A percentile compares a stretch with the other conserved stretches of the same genome.
These are phyloP conservation scores for Cyprinodon tularosa DNA, from an alignment of 2,113 vertebrate genomes.

Conservation along the genomic window DNA sequence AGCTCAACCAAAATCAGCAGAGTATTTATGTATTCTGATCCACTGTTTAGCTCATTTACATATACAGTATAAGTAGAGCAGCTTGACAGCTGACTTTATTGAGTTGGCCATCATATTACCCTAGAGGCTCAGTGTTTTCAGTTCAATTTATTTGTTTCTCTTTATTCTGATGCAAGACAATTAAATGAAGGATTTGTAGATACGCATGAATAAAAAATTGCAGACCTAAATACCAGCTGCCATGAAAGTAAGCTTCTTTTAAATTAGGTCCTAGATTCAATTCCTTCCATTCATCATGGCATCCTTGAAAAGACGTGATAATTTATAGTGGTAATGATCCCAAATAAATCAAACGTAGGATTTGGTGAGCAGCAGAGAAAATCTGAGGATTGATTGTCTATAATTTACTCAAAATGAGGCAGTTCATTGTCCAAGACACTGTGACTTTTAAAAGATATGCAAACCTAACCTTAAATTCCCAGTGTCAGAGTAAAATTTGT, in stretches of 20 bases:
- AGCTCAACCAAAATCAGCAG: not conserved
- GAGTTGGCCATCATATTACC: slow-evolving; percentile 42
- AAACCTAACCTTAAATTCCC: not conserved
- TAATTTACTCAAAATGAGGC: slow-evolving; percentile 5
- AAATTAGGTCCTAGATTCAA: slow-evolving; percentile 24
- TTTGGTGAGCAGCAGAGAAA: slow-evolving; percentile 9
- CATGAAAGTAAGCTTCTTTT: slow-evolving; percentile 35
- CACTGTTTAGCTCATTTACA: not conserved
- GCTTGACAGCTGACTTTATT: slow-evolving; percentile 4
- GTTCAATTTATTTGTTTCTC: slow-evolving; percentile 41
- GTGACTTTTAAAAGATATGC: slow-evolving; percentile 9
- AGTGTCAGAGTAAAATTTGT: not conserved
- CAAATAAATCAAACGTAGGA: slow-evolving; percentile 30
- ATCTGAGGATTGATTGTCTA: slow-evolving; percentile 3
- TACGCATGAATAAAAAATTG: not conserved
- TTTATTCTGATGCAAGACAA: slow-evolving; percentile 18
- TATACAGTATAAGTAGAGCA: not conserved
- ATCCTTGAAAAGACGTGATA: slow-evolving; percentile 13
- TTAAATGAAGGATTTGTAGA: slow-evolving; percentile 54
- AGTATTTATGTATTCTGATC: not conserved
- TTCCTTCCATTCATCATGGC: slow-evolving; percentile 47
- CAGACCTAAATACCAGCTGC: slow-evolving; percentile 39
- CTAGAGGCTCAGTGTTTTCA: slow-evolving; percentile 10
- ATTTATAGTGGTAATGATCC: slow-evolving; percentile 9
- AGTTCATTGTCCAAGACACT: not conserved